A percentile compares a stretch with the other conserved stretches of the same genome.
phyloP scores from a whole-genome alignment of 2,797 vertebrate species.

The Squalus acanthias region DNA sequence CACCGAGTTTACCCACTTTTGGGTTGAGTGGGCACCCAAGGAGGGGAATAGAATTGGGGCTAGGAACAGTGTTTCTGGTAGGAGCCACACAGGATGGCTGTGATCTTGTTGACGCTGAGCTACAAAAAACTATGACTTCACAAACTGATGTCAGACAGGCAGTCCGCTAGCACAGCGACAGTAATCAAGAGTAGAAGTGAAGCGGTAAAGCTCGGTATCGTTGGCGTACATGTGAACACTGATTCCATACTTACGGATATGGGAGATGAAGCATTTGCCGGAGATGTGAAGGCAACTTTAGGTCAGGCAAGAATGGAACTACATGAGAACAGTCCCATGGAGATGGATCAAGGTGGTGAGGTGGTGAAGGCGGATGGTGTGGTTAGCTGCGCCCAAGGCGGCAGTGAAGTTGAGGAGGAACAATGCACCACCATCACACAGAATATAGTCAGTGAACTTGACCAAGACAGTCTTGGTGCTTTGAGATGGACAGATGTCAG shows the following conservation, averaged over 20 bases:
- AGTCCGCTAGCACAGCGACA: background rate
- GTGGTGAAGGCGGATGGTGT: background rate
- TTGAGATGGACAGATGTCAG: no score
- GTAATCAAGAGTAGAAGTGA: background rate
- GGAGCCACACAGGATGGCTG: no score
- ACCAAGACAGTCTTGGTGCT: no score
- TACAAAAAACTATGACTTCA: background rate
- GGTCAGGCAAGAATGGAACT: background rate
- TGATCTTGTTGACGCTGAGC: no score
- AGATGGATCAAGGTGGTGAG: background rate
- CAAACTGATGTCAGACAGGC: background rate
- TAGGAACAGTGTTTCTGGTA: no score
- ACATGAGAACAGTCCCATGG: background rate
- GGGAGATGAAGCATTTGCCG: background rate
- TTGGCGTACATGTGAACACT: background rate
- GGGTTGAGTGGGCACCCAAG: no score
- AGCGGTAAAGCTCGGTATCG: background rate
- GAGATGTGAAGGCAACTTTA: background rate
- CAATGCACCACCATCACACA: no score
- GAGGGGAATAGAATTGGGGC: no score
- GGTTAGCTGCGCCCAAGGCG: background rate
- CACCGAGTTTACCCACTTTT: no score
- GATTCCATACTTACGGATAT: background rate
- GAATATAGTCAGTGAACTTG: no score
- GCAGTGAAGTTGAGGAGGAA: background rate